Evolutionary conservation across 2,113 vertebrate genomes (phyloP), one percentile per base, ranked within the genome.

Genomic region (Tinamus guttatus): DNA sequence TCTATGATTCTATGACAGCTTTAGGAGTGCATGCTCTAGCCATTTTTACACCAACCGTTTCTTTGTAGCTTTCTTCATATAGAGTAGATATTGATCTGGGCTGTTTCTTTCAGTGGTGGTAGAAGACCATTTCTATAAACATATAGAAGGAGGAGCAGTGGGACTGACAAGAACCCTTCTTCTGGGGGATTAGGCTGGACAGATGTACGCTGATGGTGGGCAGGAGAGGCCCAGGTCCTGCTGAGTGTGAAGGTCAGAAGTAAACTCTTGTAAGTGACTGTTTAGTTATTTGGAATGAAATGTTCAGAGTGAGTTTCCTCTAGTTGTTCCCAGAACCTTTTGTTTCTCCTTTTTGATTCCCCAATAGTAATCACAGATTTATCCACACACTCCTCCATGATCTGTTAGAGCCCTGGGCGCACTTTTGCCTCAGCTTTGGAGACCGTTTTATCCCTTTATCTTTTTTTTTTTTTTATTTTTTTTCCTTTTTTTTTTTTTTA

Each of bases 81-180:
- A n/a, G 21, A 74, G 38, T 12, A 45, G 38, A 27, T 7, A 28
- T 7, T 19, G 11, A 17, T 8, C 0, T 2, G 86, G 22, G 9
- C 4, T 75, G 24, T 15, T 45, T 27, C 8, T 54, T 11, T 67
- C 63, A 78, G 30, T 40, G 21, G 47, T 1, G 19, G 25, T 7
- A 27, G 16, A 60, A 56, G 5, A 49, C 16, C 45, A 12, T 34
- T 74, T n/a, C n/a, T n/a, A n/a, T n/a, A n/a, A n/a, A n/a, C n/a
- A n/a, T n/a, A n/a, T n/a, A n/a, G n/a, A n/a, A n/a, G n/a, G 2
- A 67, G 19, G 38, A 59, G 9, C 7, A 1, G 4, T 36, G 1
- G 9, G 5, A 47, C 69, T 81, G 6, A 30, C 12, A 81, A 41
- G 13, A 62, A 24, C 15, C n/a, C 4, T 2, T 84, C 2, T 5